A percentile compares a stretch with the other conserved stretches of the same genome.
phyloP scores from a whole-genome alignment of 2,888 invertebrate genomes.

The Thera obeliscata region DNA sequence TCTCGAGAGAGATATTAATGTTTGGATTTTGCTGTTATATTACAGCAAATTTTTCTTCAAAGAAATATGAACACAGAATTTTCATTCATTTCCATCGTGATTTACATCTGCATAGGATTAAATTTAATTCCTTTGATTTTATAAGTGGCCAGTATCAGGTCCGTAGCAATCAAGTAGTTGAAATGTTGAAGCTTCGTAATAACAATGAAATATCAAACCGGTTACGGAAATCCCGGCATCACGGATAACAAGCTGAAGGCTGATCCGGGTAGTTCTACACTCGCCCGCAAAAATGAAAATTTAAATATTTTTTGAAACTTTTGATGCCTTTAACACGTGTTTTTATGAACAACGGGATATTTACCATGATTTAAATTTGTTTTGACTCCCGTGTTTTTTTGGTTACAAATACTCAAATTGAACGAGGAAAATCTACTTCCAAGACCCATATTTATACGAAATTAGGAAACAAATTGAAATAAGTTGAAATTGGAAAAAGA shows the following conservation, averaged over 20 bases:
- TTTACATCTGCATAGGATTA: background rate
- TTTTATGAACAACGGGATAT: too few relatives aligned
- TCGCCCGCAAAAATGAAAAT: background rate
- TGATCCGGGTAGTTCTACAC: background rate
- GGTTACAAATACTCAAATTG: too few relatives aligned
- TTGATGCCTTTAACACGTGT: too few relatives aligned
- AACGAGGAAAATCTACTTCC: too few relatives aligned
- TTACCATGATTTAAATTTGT: too few relatives aligned
- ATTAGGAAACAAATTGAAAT: too few relatives aligned
- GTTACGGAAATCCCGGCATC: constrained; percentile 19
- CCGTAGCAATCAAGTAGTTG: constrained; percentile 13
- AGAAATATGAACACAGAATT: background rate
- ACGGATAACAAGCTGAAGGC: constrained; percentile 18
- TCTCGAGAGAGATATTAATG: too few relatives aligned
- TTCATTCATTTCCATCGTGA: too few relatives aligned
- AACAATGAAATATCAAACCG: constrained; percentile 28
- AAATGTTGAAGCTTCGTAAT: constrained; percentile 15
- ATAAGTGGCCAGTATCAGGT: constrained; percentile 5
- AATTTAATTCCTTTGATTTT: background rate
- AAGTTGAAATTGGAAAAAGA: too few relatives aligned
- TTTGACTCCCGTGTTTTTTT: too few relatives aligned
- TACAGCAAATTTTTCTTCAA: background rate
- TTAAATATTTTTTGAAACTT: too few relatives aligned
- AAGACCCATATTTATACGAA: too few relatives aligned
- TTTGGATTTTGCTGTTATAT: background rate